A percentile compares a stretch with the other conserved stretches of the same genome.
phyloP scores from a whole-genome alignment of 2,113 vertebrate genomes.

The Anguilla rostrata region DNA sequence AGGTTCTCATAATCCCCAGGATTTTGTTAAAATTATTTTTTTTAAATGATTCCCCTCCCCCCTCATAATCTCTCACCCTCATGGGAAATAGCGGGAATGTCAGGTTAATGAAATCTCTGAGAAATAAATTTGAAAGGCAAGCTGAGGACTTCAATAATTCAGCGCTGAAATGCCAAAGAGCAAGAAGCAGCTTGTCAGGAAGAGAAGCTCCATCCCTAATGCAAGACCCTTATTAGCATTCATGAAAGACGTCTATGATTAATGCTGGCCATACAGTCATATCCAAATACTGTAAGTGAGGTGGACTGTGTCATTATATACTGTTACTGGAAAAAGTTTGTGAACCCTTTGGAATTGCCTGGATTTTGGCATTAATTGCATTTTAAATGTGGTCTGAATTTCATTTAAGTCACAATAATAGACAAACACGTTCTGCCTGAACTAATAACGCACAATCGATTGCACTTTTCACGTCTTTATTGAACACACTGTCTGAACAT shows the following conservation, averaged over 20 bases:
- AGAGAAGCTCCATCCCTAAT: not conserved
- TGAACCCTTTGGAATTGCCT: no score
- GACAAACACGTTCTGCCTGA: no score
- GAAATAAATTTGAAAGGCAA: slow-evolving; percentile 12
- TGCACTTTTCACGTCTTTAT: no score
- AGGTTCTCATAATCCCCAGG: not conserved
- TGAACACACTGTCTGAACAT: no score
- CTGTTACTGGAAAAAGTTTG: no score
- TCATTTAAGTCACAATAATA: no score
- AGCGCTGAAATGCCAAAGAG: slow-evolving; percentile 7
- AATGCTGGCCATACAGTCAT: not conserved
- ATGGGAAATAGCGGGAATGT: slow-evolving; percentile 15
- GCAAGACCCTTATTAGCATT: not conserved
- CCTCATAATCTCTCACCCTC: not conserved
- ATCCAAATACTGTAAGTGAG: no score
- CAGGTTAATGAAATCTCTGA: not conserved
- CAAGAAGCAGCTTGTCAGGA: not conserved
- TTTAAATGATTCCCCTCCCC: not conserved
- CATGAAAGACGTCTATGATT: not conserved
- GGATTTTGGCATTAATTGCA: no score
- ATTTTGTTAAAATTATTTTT: not conserved
- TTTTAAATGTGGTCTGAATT: no score
- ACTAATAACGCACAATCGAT: no score
- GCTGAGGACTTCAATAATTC: slow-evolving; percentile 18
- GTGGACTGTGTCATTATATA: no score